These are phyloP conservation scores for Zoanthus gigantus DNA, from an alignment of 92 coral and sea anemone genomes.

Conservation along the genomic window DNA sequence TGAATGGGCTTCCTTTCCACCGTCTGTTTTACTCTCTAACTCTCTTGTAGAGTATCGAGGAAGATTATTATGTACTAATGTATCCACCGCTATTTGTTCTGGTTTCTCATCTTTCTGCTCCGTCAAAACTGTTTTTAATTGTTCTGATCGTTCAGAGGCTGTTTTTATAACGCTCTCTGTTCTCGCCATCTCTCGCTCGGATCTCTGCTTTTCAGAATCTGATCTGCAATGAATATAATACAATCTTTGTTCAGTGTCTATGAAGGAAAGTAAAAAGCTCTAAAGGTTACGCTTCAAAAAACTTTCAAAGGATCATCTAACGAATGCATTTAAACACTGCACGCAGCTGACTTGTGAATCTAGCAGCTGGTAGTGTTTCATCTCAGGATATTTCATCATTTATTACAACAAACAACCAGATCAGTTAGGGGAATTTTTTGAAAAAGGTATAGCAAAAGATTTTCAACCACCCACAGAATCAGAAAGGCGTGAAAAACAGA, in stretches of 20 bases:
- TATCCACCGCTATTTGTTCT: slow-evolving; percentile 1
- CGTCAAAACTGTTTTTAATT: not conserved
- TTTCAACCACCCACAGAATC: no score
- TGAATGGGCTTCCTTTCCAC: slow-evolving; percentile 20
- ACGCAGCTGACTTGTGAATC: not conserved
- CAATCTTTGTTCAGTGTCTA: no score
- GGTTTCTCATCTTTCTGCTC: slow-evolving; percentile 1
- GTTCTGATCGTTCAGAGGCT: slow-evolving; percentile 65
- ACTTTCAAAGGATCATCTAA: no score
- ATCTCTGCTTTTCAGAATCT: slow-evolving; percentile 46
- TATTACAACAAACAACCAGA: not conserved
- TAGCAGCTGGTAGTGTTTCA: not conserved
- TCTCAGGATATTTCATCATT: not conserved
- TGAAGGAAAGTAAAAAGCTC: not conserved
- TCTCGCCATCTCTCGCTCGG: slow-evolving; percentile 76
- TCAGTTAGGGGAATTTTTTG: no score
- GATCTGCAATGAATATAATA: slow-evolving; percentile 29
- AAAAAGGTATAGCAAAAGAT: no score
- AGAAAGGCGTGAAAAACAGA: no score
- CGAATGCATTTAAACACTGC: no score
- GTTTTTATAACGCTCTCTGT: slow-evolving; percentile 97
- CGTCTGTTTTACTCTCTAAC: slow-evolving; percentile 13
- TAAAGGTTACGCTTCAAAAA: no score
- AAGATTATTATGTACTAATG: slow-evolving; percentile 1
- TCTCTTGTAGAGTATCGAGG: slow-evolving; percentile 9